Evolutionary conservation across 2,113 vertebrate species (phyloP).

Genomic region (Amphilophus citrinellus): DNA sequence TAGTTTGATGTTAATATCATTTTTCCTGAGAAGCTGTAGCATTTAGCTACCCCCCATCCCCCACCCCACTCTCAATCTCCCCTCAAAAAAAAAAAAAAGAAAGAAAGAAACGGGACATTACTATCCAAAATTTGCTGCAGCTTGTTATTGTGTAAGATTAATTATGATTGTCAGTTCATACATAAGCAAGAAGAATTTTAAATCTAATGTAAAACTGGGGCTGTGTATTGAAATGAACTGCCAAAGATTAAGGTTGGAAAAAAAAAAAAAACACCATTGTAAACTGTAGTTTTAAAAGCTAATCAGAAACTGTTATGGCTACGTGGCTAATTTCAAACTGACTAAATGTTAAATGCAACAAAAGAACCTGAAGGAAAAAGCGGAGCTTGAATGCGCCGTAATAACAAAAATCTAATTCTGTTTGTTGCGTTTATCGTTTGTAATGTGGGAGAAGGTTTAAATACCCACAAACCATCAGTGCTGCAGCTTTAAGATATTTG

Average conservation of each 20-base stretch:
- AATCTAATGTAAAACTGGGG: not conserved
- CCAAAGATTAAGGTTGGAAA: not conserved
- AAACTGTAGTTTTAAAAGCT: not conserved
- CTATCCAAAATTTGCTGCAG: not conserved
- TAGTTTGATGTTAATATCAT: not conserved
- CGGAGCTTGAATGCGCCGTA: not conserved
- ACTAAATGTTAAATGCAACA: not conserved
- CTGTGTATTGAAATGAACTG: not conserved
- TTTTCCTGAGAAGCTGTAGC: too few relatives aligned
- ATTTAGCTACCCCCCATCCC: too few relatives aligned
- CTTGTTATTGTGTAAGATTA: fast-evolving
- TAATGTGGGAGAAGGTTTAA: not conserved
- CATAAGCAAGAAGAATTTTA: not conserved
- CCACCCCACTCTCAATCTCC: too few relatives aligned
- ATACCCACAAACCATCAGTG: not conserved
- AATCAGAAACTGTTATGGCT: not conserved
- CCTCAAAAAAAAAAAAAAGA: too few relatives aligned
- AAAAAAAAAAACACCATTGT: not conserved
- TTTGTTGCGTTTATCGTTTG: not conserved
- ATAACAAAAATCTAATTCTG: not conserved
- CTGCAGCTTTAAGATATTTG: constrained; percentile 53
- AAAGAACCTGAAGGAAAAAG: not conserved
- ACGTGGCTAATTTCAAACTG: not conserved
- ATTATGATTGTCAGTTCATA: not conserved
- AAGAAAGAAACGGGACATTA: not conserved